These are phyloP conservation scores for Scotopteryx bipunctaria DNA, from an alignment of 2,888 invertebrate species.

Conservation along the genomic window DNA sequence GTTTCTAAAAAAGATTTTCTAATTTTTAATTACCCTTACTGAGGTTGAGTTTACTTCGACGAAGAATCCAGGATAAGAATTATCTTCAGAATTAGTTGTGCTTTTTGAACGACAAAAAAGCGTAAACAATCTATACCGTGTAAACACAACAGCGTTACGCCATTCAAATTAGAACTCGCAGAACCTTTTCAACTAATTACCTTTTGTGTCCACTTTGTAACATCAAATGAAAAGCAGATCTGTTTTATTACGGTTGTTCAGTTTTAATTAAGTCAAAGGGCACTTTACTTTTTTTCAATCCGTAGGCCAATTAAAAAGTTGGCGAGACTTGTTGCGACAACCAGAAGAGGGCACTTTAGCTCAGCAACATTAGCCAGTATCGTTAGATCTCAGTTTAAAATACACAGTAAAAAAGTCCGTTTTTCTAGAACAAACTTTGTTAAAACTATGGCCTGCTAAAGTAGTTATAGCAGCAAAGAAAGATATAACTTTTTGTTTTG, in stretches of 20 bases:
- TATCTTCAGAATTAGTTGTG: no score
- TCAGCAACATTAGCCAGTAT: constrained; percentile 51
- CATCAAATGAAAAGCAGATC: constrained; percentile 54
- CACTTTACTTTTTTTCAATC: constrained; percentile 72
- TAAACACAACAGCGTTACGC: constrained; percentile 2
- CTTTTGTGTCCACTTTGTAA: constrained; percentile 50
- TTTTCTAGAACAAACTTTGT: no score
- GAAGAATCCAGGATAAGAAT: no score
- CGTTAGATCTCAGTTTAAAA: no score
- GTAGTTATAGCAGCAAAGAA: no score
- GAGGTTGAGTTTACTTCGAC: no score
- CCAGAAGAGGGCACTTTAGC: constrained; percentile 58
- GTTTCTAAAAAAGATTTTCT: no score
- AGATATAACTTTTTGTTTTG: no score
- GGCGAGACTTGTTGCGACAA: constrained; percentile 67
- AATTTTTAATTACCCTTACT: no score
- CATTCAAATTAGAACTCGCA: constrained; percentile 26
- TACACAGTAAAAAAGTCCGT: no score
- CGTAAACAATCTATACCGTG: constrained; percentile 10
- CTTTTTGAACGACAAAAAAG: constrained; percentile 5
- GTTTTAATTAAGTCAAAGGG: constrained; percentile 74
- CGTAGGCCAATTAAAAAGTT: constrained; percentile 78
- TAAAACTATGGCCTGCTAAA: no score
- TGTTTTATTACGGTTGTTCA: constrained; percentile 63
- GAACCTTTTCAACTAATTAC: constrained; percentile 51